A percentile compares a stretch with the other conserved stretches of the same genome.
phyloP scores from a whole-genome alignment of 2,797 vertebrate genomes.

The Muscicapa striata region DNA sequence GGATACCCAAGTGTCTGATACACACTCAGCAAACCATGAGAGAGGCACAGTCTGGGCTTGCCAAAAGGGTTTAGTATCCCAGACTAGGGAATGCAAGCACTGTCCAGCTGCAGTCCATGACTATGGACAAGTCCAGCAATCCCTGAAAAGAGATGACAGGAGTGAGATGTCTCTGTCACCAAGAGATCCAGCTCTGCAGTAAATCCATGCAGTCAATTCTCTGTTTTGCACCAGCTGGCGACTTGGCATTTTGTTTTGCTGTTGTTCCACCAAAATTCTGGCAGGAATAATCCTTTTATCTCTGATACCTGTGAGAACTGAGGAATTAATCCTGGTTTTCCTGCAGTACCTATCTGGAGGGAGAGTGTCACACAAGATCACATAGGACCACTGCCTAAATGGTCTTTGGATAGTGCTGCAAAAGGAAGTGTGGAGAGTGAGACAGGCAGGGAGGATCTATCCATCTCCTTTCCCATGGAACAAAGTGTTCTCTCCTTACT shows the following conservation, averaged over 20 bases:
- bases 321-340: neutral
- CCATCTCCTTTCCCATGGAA: neutral
- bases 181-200: neutral
- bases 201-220: neutral
- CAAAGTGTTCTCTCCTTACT: neutral
- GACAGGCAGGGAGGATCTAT: neutral
- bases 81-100: neutral
- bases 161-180: neutral
- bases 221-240: neutral
- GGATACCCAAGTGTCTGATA: neutral
- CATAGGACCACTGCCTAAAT: neutral
- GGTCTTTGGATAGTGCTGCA: neutral
- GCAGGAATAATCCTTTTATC: neutral
- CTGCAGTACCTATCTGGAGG: neutral
- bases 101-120: neutral
- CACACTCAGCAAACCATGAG: neutral
- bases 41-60: neutral
- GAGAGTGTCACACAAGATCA: neutral
- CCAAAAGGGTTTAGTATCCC: neutral
- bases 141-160: neutral
- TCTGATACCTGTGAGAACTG: neutral
- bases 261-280: neutral
- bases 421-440: neutral
- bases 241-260: neutral
- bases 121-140: neutral